Conservation (phyloP, 1,140 invertebrate genomes). For the Micrasema minimum region DNA sequence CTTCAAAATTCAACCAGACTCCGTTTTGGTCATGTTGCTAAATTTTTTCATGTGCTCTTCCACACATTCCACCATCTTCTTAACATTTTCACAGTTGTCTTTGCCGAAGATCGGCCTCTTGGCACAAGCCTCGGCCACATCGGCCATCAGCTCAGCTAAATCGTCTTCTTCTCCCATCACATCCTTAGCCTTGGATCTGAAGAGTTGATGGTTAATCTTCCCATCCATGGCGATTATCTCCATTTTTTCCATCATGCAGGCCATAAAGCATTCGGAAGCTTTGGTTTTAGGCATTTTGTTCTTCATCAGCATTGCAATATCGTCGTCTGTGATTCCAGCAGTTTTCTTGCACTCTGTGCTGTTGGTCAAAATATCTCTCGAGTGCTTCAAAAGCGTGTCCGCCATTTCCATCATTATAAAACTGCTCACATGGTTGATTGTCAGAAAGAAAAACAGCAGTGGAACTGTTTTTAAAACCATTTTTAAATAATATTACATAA, state of each 20-base stretch:
- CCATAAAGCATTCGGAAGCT: constrained; percentile 39
- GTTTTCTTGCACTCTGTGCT: constrained; percentile 41
- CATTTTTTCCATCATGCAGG: constrained; percentile 49
- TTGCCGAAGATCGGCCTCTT: constrained; percentile 25
- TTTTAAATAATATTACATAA: neutral
- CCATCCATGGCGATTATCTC: constrained; percentile 36
- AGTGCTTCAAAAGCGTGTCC: constrained; percentile 38
- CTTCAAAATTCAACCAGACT: neutral
- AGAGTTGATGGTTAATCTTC: constrained; percentile 15
- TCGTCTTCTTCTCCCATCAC: constrained; percentile 43
- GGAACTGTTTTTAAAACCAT: constrained; percentile 2
- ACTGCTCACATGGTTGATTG: neutral
- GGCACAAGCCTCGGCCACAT: constrained; percentile 37
- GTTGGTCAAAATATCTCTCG: constrained; percentile 41
- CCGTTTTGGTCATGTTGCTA: constrained; percentile 37
- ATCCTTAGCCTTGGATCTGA: constrained; percentile 2
- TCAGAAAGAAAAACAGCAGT: neutral
- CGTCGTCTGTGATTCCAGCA: constrained; percentile 44
- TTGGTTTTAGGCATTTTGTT: constrained; percentile 46
- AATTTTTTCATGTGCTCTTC: constrained; percentile 39
- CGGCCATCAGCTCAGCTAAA: constrained; percentile 40
- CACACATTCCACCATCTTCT: constrained; percentile 31
- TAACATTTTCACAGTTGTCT: constrained; percentile 36
- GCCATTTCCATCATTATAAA: constrained; percentile 21
- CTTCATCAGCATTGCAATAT: constrained; percentile 33